phyloP scores from a whole-genome alignment of 2,888 invertebrate genomes.

The Bibio marci region DNA sequence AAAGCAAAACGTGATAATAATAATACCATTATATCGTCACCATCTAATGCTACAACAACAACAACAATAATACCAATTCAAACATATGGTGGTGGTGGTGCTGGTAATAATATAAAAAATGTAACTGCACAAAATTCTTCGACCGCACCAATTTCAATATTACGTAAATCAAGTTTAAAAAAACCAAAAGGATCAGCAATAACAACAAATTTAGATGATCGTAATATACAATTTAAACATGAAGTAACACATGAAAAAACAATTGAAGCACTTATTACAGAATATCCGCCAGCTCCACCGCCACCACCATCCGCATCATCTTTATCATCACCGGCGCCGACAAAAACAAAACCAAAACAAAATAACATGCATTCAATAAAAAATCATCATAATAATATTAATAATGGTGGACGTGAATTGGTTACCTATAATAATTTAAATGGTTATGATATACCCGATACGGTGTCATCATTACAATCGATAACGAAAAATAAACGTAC shows the following conservation, averaged over 20 bases:
- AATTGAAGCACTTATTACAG: conserved; percentile 34
- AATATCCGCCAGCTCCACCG: conserved; percentile 21
- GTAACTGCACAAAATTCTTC: not conserved
- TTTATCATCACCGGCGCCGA: conserved; percentile 24
- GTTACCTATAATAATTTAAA: conserved; percentile 22
- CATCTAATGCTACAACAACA: not conserved
- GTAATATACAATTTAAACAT: conserved; percentile 29
- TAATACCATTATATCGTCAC: not conserved
- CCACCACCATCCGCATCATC: conserved; percentile 29
- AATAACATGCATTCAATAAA: not conserved
- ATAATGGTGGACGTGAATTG: conserved; percentile 24
- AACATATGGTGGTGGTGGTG: not conserved
- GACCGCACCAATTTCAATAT: conserved; percentile 5
- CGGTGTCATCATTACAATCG: conserved; percentile 40
- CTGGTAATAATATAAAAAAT: conserved; percentile 1
- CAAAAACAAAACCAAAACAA: too few relatives aligned
- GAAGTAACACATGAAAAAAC: conserved; percentile 37
- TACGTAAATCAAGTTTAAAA: conserved; percentile 34
- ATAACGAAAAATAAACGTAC: conserved; percentile 67
- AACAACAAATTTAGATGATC: conserved; percentile 36
- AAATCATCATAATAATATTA: conserved; percentile 18
- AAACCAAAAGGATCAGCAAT: conserved; percentile 42
- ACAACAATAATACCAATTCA: too few relatives aligned
- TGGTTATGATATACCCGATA: conserved; percentile 7
- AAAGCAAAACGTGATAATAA: conserved; percentile 16